Evolutionary conservation across 2,888 invertebrate species (phyloP), one percentile per base, ranked within the genome.

Genomic region (Margaritifera margaritifera): DNA sequence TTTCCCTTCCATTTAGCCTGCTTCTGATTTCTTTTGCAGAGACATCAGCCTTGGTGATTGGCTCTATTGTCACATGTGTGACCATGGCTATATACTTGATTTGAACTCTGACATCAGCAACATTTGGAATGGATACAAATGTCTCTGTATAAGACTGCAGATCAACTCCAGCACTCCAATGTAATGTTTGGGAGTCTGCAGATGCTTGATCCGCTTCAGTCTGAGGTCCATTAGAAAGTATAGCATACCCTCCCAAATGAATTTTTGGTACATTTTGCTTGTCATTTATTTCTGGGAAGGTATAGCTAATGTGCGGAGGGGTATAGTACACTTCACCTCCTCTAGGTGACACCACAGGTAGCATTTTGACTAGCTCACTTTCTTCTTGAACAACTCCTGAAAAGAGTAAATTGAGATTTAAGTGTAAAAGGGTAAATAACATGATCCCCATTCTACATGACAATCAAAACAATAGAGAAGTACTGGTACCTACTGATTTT

Each of bases 1-100:
- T 82, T 31, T 82, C 82, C 51, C 79, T 78, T 1, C 85, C 86
- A 73, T 76, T 87, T 70, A 95, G 91, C 60, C 95, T 92, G 58
- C 93, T 93, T 77, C 95, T 91, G 31, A 96, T 94, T 82, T 95
- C 95, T 78, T 93, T 93, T 4, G 95, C 95, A 8, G 94, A 94
- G 75, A 96, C 93, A 87, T 96, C 95, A 70, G 93, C 92, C 82
- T 93, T 92, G 64, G 93, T 93, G 64, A 93, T 92, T 20, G 90
- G 88, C 69, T 90, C 90, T 59, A 92, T 79, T 63, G 75, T 88
- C 6, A 91, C 77, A 74, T 89, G 86, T 24, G 87, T 86, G 8
- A 89, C 87, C 77, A 87, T 88, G 27, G 89, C 89, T 53, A 87
- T 80, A 52, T 83, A 81, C 70, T 90, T 87, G 4, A 90, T 84